Conservation (phyloP, 2,888 invertebrate genomes). For the Mesoligia furuncula region DNA sequence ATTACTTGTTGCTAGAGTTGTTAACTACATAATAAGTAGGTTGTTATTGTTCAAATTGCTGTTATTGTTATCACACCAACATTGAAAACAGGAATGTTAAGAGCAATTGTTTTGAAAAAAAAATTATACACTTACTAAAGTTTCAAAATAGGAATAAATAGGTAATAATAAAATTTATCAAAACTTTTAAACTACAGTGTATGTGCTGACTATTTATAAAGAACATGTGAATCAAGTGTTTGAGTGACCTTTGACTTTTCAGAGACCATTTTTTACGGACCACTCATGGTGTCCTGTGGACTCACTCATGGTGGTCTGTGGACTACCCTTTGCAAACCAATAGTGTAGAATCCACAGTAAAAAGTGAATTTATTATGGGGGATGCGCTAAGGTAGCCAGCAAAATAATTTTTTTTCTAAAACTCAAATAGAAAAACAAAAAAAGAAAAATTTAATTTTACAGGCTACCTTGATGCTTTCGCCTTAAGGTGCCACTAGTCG, state of each 20-base stretch:
- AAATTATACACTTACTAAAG: too few relatives aligned
- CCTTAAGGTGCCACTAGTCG: too few relatives aligned
- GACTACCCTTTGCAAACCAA: not conserved
- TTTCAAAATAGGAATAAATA: not conserved
- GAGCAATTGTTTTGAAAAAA: not conserved
- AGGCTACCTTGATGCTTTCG: too few relatives aligned
- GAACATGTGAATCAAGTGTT: too few relatives aligned
- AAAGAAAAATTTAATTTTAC: too few relatives aligned
- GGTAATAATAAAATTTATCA: not conserved
- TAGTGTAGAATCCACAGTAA: too few relatives aligned
- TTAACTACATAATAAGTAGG: not conserved
- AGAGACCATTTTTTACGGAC: not conserved
- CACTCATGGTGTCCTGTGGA: not conserved
- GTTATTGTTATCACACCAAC: conserved; percentile 26
- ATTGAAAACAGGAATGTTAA: not conserved
- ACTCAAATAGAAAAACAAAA: too few relatives aligned
- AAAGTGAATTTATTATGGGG: too few relatives aligned
- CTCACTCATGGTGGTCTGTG: not conserved
- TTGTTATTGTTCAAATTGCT: conserved; percentile 16
- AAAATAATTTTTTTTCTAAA: too few relatives aligned
- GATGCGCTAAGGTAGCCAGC: too few relatives aligned
- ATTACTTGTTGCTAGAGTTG: not conserved
- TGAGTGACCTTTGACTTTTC: too few relatives aligned
- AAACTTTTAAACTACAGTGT: not conserved
- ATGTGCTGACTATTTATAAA: too few relatives aligned